Evolutionary conservation across 2,797 vertebrate genomes (phyloP).

Genomic region (Holocentrus rufus): DNA sequence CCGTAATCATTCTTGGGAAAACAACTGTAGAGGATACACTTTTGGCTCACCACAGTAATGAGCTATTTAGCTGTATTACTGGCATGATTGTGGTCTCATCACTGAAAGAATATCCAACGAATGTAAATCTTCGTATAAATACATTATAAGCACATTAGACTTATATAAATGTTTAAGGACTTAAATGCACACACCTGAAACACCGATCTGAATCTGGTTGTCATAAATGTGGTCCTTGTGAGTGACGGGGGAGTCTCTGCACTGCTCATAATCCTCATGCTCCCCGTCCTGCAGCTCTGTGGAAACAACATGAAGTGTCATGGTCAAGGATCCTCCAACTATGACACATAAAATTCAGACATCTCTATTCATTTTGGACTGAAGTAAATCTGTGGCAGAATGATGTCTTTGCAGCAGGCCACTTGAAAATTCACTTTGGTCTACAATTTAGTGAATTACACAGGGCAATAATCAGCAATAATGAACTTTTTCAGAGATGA

Average conservation of each 20-base stretch:
- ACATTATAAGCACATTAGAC: neutral
- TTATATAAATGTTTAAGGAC: neutral
- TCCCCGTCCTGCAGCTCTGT: conserved; percentile 82
- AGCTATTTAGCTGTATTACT: neutral
- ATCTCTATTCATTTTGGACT: neutral
- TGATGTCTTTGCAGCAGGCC: neutral
- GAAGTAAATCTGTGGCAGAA: neutral
- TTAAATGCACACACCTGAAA: conserved; percentile 55
- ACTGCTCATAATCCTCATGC: conserved; percentile 78
- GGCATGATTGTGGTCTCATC: neutral
- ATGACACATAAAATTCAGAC: neutral
- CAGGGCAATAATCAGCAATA: conserved; percentile 11
- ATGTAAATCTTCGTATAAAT: neutral
- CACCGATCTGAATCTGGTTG: conserved; percentile 71
- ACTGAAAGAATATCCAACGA: neutral
- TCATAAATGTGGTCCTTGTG: conserved; percentile 84
- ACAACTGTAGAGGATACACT: neutral
- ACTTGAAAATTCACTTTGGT: conserved; percentile 19
- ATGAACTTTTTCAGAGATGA: conserved; percentile 23
- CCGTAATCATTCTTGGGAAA: neutral
- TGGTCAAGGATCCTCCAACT: neutral
- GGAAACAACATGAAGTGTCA: conserved; percentile 32
- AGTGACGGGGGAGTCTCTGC: conserved; percentile 76
- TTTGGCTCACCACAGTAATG: neutral
- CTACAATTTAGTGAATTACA: neutral